phyloP scores from a whole-genome alignment of 2,888 invertebrate genomes.

The Blastobasis adustella region DNA sequence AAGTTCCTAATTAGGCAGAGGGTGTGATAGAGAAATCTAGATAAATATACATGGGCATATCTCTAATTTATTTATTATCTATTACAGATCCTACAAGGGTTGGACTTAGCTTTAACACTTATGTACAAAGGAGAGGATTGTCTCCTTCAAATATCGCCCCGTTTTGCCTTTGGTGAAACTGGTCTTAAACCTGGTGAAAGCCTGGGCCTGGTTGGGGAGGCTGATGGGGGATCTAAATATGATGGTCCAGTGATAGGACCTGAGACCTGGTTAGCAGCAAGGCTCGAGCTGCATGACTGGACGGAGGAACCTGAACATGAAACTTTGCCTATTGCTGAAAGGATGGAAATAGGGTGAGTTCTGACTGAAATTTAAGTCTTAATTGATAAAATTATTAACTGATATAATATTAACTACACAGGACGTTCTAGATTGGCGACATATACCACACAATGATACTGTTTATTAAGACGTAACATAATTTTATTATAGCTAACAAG shows the following conservation, averaged over 20 bases:
- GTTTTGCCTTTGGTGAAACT: constrained; percentile 87
- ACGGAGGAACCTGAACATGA: constrained; percentile 81
- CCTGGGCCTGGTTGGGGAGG: constrained; percentile 50
- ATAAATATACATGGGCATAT: neutral
- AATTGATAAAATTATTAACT: too few species aligned
- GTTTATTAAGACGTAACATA: neutral
- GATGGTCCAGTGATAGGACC: constrained; percentile 77
- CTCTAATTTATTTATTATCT: constrained; percentile 6
- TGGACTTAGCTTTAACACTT: constrained; percentile 88
- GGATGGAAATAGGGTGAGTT: constrained; percentile 81
- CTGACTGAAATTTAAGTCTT: too few species aligned
- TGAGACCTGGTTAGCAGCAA: constrained; percentile 79
- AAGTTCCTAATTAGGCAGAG: neutral
- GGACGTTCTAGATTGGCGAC: too few species aligned
- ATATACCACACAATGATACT: too few species aligned
- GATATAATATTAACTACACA: too few species aligned
- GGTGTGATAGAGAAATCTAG: neutral
- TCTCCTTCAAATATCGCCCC: constrained; percentile 80
- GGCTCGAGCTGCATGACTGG: constrained; percentile 81
- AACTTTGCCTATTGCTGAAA: constrained; percentile 76
- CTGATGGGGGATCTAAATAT: constrained; percentile 38
- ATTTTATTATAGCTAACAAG: too few species aligned
- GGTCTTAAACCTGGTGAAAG: constrained; percentile 76
- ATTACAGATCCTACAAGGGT: constrained; percentile 79
- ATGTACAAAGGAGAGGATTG: constrained; percentile 90